These are phyloP conservation scores for Takifugu rubripes DNA, from an alignment of 2,797 vertebrate species.

Conservation along the genomic window DNA sequence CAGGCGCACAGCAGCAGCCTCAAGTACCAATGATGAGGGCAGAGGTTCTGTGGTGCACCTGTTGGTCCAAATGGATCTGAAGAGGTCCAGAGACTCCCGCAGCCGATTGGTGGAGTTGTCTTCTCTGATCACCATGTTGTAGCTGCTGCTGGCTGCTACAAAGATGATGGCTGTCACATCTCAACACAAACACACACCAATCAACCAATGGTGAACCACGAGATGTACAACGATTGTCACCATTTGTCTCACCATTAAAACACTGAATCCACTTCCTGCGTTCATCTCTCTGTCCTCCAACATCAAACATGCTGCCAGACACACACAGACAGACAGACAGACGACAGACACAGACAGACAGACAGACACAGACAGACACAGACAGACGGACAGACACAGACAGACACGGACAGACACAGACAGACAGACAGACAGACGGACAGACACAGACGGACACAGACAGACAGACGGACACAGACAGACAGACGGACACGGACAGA, in stretches of 20 bases:
- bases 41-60: conserved; percentile 69
- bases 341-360: neutral
- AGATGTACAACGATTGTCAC: too few relatives aligned
- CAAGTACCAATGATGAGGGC: conserved; percentile 1
- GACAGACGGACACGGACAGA: neutral
- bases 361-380: neutral
- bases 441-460: neutral
- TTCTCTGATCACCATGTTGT: conserved; percentile 99
- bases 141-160: conserved; percentile 96
- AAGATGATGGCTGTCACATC: conserved; percentile 98
- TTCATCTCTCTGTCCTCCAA: conserved; percentile 96
- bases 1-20: conserved; percentile 8
- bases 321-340: neutral
- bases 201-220: neutral
- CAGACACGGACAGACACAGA: too few relatives aligned
- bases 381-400: neutral
- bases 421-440: neutral
- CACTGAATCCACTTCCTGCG: conserved; percentile 99
- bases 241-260: conserved; percentile 86
- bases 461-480: neutral
- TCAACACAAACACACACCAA: conserved; percentile 36
- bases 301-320: conserved; percentile 91
- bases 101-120: conserved; percentile 97
- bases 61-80: conserved; percentile 98
- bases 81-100: conserved; percentile 93